Conservation (phyloP, 2,797 vertebrate species). For the Borostomias antarcticus region DNA sequence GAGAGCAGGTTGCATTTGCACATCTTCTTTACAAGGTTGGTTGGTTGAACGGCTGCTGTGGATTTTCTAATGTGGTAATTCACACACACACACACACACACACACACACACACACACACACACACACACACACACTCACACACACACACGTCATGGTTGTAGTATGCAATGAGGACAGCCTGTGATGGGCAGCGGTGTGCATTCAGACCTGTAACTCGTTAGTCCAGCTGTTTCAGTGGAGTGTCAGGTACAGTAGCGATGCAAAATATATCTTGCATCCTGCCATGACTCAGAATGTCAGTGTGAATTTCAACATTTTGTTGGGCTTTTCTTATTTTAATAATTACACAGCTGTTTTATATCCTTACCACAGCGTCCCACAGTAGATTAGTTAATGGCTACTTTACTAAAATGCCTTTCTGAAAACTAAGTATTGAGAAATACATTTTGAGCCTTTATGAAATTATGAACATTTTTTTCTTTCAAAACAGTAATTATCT, state of each 20-base stretch:
- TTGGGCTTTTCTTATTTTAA: conserved; percentile 43
- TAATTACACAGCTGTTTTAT: conserved; percentile 40
- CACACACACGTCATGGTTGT: conserved; percentile 17
- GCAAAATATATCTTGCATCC: neutral
- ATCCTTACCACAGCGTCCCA: conserved; percentile 35
- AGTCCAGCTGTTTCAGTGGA: conserved; percentile 29
- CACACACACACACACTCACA: no score
- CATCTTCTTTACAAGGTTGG: conserved; percentile 49
- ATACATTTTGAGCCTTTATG: conserved; percentile 37
- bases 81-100: no score
- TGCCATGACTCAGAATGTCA: conserved; percentile 27
- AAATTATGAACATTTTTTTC: conserved; percentile 33
- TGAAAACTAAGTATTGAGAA: conserved; percentile 24
- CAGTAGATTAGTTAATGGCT: conserved; percentile 54
- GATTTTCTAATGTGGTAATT: conserved; percentile 50
- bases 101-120: no score
- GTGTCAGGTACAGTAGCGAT: conserved; percentile 21
- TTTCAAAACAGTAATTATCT: conserved; percentile 31
- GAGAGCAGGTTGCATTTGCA: conserved; percentile 59
- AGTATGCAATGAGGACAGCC: conserved; percentile 16
- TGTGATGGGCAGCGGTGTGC: conserved; percentile 11
- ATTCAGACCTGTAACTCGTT: conserved; percentile 25
- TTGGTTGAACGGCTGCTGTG: conserved; percentile 48
- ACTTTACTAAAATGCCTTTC: conserved; percentile 26
- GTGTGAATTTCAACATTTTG: conserved; percentile 27